Conservation (phyloP, 1,140 invertebrate species). For the Cataglyphis hispanica region DNA sequence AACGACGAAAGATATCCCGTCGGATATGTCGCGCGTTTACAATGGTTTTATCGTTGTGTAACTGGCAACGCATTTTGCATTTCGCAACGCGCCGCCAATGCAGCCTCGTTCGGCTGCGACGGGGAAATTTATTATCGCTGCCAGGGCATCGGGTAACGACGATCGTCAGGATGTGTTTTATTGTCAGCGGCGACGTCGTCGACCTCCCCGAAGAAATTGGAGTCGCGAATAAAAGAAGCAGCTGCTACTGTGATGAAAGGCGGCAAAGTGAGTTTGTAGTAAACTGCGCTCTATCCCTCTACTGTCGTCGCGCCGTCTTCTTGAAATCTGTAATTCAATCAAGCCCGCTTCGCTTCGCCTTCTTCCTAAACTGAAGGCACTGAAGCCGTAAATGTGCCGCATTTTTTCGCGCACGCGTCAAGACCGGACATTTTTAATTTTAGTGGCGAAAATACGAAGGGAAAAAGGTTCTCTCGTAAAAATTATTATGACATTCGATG, state of each 20-base stretch:
- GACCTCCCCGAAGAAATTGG: conserved; percentile 21
- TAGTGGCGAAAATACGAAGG: neutral
- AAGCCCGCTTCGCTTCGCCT: neutral
- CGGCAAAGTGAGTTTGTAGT: conserved; percentile 14
- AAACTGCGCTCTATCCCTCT: conserved; percentile 13
- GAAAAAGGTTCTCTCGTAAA: conserved; percentile 1
- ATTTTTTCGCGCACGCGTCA: neutral
- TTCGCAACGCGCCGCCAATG: conserved; percentile 7
- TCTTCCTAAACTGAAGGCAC: neutral
- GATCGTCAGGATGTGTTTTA: conserved; percentile 67
- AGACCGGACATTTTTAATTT: neutral
- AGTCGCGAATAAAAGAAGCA: conserved; percentile 48
- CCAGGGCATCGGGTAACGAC: conserved; percentile 53
- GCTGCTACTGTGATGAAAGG: conserved; percentile 17
- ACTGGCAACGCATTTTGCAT: conserved; percentile 38
- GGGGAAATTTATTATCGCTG: conserved; percentile 66
- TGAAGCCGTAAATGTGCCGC: neutral
- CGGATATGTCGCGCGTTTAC: conserved; percentile 19
- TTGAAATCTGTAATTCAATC: conserved; percentile 73
- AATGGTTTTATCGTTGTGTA: conserved; percentile 50
- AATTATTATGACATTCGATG: conserved; percentile 22
- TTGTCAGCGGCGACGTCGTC: conserved; percentile 44
- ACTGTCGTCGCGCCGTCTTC: conserved; percentile 2
- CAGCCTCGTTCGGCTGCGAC: neutral
- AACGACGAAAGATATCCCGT: conserved; percentile 17